Percentiles rank a stretch among this genome's conserved stretches.
Conservation (phyloP, 2,888 invertebrate genomes). For the Tuta absoluta region DNA sequence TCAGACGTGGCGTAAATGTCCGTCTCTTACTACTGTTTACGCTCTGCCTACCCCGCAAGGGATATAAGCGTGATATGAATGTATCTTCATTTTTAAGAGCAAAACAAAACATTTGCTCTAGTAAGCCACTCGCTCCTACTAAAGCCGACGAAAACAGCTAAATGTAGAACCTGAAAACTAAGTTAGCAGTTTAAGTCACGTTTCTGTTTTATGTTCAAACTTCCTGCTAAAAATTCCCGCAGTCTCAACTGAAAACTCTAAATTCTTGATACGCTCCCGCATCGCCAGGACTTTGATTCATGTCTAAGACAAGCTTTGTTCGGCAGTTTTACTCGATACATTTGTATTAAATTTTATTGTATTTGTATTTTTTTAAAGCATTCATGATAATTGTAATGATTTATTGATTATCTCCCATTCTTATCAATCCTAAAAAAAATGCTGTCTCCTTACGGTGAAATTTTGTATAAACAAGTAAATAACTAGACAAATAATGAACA, state of each 20-base stretch:
- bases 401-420: no score
- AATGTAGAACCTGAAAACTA: neutral
- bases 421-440: no score
- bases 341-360: no score
- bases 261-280: conserved; percentile 15
- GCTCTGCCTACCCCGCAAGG: no score
- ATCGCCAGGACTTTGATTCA: conserved; percentile 20
- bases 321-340: neutral
- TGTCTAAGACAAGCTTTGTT: neutral
- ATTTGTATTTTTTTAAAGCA: no score
- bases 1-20: no score
- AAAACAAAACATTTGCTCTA: neutral
- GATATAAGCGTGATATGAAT: no score
- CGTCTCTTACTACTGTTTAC: no score
- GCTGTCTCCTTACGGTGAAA: no score
- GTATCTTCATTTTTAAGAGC: neutral
- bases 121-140: neutral
- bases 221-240: conserved; percentile 25
- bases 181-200: conserved; percentile 22
- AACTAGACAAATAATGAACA: no score
- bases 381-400: no score
- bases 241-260: conserved; percentile 13
- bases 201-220: conserved; percentile 25
- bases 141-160: conserved; percentile 18
- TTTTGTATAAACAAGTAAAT: no score